These are phyloP conservation scores for Raphicerus campestris DNA, from an alignment of 2,113 vertebrate species.

Conservation along the genomic window DNA sequence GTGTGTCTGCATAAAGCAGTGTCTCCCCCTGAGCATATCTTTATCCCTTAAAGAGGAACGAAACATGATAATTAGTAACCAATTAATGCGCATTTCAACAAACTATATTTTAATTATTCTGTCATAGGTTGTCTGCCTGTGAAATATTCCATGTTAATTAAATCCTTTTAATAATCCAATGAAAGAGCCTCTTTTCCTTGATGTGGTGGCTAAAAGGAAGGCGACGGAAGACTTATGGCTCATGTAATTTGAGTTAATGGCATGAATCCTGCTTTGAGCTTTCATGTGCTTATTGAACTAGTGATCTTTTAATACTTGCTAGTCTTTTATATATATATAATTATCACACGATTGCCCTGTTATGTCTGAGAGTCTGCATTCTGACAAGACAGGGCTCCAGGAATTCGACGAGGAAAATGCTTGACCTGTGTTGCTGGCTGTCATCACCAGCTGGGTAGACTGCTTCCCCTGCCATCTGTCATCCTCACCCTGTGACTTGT, in stretches of 20 bases:
- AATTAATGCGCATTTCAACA: slow-evolving; percentile 75
- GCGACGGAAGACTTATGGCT: slow-evolving; percentile 34
- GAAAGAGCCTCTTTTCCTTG: slow-evolving; percentile 40
- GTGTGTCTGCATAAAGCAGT: slow-evolving; percentile 31
- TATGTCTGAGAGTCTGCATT: slow-evolving; percentile 37
- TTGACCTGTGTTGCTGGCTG: not conserved
- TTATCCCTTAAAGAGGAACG: slow-evolving; percentile 64
- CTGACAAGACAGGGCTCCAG: not conserved
- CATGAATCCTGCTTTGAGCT: slow-evolving; percentile 65
- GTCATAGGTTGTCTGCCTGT: slow-evolving; percentile 71
- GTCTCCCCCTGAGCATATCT: slow-evolving; percentile 68
- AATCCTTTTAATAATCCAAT: slow-evolving; percentile 61
- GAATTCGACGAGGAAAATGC: not conserved
- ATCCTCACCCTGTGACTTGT: not conserved
- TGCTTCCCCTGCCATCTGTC: not conserved
- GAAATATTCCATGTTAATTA: slow-evolving; percentile 75
- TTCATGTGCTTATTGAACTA: slow-evolving; percentile 67
- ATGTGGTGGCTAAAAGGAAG: slow-evolving; percentile 48
- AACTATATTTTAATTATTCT: slow-evolving; percentile 80
- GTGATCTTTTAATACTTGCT: slow-evolving; percentile 62
- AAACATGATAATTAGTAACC: slow-evolving; percentile 72
- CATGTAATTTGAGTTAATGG: slow-evolving; percentile 75
- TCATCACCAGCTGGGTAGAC: not conserved
- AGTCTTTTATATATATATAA: slow-evolving; percentile 49
- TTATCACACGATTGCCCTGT: slow-evolving; percentile 61